phyloP scores from a whole-genome alignment of 1,140 invertebrate genomes.

The Hypsibius dujardini region DNA sequence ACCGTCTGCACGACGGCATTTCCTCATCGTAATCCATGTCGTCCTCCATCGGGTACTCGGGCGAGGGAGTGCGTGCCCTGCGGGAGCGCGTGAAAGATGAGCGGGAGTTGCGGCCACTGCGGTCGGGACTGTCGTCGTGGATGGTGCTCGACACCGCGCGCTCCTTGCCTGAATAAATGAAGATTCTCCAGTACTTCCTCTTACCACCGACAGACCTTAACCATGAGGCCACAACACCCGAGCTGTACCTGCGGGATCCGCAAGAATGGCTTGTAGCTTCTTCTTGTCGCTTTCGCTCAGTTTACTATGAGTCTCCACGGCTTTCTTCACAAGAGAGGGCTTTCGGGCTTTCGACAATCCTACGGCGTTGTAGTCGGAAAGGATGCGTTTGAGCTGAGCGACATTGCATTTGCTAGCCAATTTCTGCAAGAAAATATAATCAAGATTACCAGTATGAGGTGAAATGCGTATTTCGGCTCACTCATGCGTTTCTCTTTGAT shows the following conservation, averaged over 20 bases:
- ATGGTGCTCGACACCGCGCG: not conserved
- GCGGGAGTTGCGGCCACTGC: too few species aligned
- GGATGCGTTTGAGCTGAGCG: not conserved
- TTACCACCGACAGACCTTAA: not conserved
- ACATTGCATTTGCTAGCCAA: slow-evolving; percentile 4
- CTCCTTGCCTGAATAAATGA: not conserved
- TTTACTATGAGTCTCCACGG: not conserved
- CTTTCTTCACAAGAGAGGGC: not conserved
- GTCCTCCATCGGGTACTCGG: not conserved
- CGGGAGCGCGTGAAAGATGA: too few species aligned
- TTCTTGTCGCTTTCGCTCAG: too few species aligned
- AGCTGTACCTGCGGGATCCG: not conserved
- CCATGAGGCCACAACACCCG: not conserved
- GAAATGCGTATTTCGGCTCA: too few species aligned
- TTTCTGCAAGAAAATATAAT: not conserved
- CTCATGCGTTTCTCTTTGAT: too few species aligned
- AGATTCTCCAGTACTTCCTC: not conserved
- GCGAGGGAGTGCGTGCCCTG: not conserved
- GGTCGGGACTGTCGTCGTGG: not conserved
- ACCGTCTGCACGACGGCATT: too few species aligned
- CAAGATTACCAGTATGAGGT: too few species aligned
- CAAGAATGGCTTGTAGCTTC: not conserved
- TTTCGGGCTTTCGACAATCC: not conserved
- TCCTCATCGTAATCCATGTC: not conserved
- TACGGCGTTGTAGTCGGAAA: not conserved